Evolutionary conservation across 2,113 vertebrate genomes (phyloP), one percentile per base, ranked within the genome.

Genomic region (Menidia beryllina): DNA sequence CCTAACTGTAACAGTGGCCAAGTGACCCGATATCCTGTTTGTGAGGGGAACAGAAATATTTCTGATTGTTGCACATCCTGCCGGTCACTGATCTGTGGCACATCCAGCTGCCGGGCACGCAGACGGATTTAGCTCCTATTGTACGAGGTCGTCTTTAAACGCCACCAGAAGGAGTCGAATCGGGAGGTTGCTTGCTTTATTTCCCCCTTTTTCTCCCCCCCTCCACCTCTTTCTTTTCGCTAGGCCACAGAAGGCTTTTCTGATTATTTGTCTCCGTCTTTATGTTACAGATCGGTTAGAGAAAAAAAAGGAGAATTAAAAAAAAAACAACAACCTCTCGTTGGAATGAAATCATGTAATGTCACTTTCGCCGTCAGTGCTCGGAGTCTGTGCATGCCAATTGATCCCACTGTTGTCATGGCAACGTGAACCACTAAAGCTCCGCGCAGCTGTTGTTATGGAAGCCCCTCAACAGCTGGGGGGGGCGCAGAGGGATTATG

Each of bases 381-480:
- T 51, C 73, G 84, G 79, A 87, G 88, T 81, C 84, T 86, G 73
- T 81, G 84, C 85, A 92, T 93, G 88, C 87, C 89, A 93, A 91
- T 92, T 88, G 87, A 91, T 87, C 85, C 81, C 79, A 69, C 81
- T 83, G 92, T 94, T 92, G 94, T 91, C 93, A 94, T 93, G 77
- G 93, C 89, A 93, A 94, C 93, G 43, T 82, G 88, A 91, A 91
- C 90, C 89, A 90, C 89, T 90, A 91, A 93, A 93, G 88, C 91
- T 90, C 79, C 82, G 81, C 85, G 90, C 93, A 93, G 92, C 92
- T 94, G 94, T 92, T 93, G 91, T 92, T 92, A 90, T 93, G 83
- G 85, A 88, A 92, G 91, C 82, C 85, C 91, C 88, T 73, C 86
- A 94, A 93, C 93, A 94, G 91, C 91, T 93, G 91, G 91, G 88